These are phyloP conservation scores for Dromas ardeola DNA, from an alignment of 2,113 vertebrate species.

Conservation along the genomic window DNA sequence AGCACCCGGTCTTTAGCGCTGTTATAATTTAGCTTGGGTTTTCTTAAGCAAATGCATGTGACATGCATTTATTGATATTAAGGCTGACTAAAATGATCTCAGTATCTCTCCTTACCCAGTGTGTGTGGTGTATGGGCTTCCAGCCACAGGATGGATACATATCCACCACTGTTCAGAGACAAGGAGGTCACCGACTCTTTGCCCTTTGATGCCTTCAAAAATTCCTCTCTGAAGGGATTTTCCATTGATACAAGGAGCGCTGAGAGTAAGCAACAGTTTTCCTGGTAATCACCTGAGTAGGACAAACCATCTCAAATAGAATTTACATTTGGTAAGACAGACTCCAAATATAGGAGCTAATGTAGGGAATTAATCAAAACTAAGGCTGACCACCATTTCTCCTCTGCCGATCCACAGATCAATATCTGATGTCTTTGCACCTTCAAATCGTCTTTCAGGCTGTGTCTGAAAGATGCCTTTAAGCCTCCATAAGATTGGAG, in stretches of 20 bases:
- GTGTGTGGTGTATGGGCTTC: neutral
- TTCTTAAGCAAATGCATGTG: neutral
- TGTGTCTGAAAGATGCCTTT: neutral
- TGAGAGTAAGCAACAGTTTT: neutral
- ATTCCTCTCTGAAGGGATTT: neutral
- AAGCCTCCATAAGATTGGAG: neutral
- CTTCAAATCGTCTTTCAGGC: neutral
- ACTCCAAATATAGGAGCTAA: neutral
- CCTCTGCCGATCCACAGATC: neutral
- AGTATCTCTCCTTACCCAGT: neutral
- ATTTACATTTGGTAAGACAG: neutral
- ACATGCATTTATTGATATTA: neutral
- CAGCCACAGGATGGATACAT: neutral
- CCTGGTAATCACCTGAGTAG: neutral
- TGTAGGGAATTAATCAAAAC: neutral
- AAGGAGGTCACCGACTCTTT: neutral
- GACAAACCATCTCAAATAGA: neutral
- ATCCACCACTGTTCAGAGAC: too few relatives aligned
- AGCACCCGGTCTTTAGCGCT: neutral
- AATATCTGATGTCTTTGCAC: neutral
- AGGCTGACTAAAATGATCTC: neutral
- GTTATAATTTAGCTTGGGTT: neutral
- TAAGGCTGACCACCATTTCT: neutral
- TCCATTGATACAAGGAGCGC: rapidly evolving
- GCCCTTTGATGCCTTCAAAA: neutral